Evolutionary conservation across 2,888 invertebrate species (phyloP).

Genomic region (Aradus depressus): DNA sequence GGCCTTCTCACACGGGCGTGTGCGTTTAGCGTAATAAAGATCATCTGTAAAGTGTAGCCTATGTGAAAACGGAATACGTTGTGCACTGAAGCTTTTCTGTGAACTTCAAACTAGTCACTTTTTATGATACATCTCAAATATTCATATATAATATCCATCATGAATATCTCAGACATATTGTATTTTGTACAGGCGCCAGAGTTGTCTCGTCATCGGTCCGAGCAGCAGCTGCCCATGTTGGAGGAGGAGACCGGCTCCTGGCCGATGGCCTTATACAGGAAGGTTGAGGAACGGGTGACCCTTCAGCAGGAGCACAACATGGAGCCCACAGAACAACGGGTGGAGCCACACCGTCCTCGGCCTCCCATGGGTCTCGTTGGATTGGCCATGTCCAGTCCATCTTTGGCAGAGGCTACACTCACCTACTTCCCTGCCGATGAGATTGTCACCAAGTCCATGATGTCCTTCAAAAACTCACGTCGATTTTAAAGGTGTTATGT

Average conservation of each 20-base stretch:
- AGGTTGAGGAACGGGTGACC: not conserved
- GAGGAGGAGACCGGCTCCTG: not conserved
- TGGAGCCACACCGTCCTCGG: not conserved
- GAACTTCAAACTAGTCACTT: too few relatives aligned
- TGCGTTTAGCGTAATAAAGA: too few relatives aligned
- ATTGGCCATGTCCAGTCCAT: not conserved
- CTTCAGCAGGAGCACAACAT: not conserved
- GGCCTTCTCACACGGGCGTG: too few relatives aligned
- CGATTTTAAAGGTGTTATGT: too few relatives aligned
- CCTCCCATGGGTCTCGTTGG: not conserved
- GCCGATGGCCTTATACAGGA: constrained; percentile 5
- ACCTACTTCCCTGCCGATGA: constrained; percentile 7
- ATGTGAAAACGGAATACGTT: too few relatives aligned
- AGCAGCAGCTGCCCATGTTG: not conserved
- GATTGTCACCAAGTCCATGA: not conserved
- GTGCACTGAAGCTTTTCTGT: too few relatives aligned
- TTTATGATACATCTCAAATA: too few relatives aligned
- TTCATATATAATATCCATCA: too few relatives aligned
- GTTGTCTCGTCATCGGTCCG: too few relatives aligned
- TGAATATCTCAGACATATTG: too few relatives aligned
- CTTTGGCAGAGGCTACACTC: not conserved
- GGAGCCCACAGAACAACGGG: not conserved
- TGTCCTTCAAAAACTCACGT: not conserved
- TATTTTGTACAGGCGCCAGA: too few relatives aligned
- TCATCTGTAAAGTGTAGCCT: too few relatives aligned